Evolutionary conservation across 2,113 vertebrate species (phyloP).

Genomic region (Cathartes aura): DNA sequence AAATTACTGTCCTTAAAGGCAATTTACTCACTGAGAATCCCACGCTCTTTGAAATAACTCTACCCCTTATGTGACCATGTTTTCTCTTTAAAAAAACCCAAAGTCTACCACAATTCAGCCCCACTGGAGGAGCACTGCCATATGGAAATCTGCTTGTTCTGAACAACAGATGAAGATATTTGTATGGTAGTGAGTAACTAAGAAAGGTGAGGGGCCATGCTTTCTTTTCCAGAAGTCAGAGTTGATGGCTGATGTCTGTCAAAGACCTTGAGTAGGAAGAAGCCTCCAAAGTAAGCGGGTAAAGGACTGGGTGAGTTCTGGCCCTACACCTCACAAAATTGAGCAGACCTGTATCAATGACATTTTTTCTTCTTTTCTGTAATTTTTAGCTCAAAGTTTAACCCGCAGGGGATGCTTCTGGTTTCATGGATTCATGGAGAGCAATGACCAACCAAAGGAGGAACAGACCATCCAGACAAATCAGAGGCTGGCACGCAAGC

Average conservation of each 20-base stretch:
- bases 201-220: background rate
- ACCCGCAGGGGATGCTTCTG: accelerated
- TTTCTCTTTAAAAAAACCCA: background rate
- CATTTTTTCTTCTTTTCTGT: background rate
- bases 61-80: background rate
- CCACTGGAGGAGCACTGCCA: background rate
- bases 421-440: background rate
- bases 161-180: background rate
- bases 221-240: background rate
- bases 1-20: conserved; percentile 21
- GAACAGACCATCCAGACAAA: background rate
- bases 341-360: background rate
- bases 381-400: background rate
- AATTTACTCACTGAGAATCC: background rate
- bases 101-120: background rate
- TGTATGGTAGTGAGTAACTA: background rate
- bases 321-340: background rate
- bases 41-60: background rate
- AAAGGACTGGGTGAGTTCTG: background rate
- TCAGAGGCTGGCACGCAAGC: background rate
- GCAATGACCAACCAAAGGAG: background rate
- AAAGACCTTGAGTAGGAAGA: background rate
- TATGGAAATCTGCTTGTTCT: background rate
- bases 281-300: accelerated
- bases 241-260: background rate